Percentiles rank a stretch among this genome's conserved stretches.
phyloP scores from a whole-genome alignment of 2,888 invertebrate genomes.

The Lithophane ornitopus region DNA sequence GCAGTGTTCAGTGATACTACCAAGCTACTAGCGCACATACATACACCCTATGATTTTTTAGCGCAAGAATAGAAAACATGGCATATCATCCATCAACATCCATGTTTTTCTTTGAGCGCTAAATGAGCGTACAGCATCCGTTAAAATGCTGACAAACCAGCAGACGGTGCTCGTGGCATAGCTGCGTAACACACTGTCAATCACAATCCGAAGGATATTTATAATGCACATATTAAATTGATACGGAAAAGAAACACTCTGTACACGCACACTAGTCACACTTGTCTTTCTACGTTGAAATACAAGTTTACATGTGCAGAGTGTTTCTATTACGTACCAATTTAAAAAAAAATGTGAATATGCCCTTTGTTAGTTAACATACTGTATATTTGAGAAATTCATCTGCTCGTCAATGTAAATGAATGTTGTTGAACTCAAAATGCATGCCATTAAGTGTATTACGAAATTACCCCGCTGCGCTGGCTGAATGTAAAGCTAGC shows the following conservation, averaged over 20 bases:
- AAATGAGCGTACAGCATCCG: not conserved
- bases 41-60: not conserved
- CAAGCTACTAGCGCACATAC: no score
- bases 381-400: not conserved
- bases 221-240: no score
- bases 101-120: not conserved
- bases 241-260: no score
- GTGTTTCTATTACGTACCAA: no score
- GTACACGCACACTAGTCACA: no score
- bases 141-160: not conserved
- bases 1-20: not conserved
- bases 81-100: not conserved
- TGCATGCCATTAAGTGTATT: not conserved
- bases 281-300: no score
- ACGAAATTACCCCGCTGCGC: not conserved
- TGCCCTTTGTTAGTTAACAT: no score
- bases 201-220: not conserved
- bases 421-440: not conserved
- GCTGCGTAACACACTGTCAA: not conserved
- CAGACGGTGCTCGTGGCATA: not conserved
- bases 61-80: not conserved
- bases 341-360: no score
- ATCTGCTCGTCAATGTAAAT: not conserved
- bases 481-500: not conserved
- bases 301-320: no score